Evolutionary conservation across 2,888 invertebrate species (phyloP), one percentile per base, ranked within the genome.

Genomic region (Papilio elwesi): DNA sequence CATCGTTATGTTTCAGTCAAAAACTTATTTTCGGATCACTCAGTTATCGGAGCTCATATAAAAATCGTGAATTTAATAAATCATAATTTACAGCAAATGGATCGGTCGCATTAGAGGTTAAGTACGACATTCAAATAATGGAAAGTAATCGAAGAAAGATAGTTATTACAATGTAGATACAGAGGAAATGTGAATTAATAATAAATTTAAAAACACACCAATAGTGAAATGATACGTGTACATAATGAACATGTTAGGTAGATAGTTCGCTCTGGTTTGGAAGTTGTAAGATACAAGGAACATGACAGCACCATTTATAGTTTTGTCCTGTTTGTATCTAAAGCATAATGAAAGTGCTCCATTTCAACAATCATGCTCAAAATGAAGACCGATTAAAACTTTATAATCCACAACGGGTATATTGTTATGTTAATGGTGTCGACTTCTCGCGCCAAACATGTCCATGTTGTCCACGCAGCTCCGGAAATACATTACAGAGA

Each of bases 151-250:
- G 11, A 48, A 66, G 13, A 43, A 68, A 55, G 79, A 77, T 83
- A 83, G 85, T 82, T 82, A 82, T 77, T 80, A 81, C 62, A 70
- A 74, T 75, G 74, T 76, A 77, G 78, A 76, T 75, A 79, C 82
- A 82, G 75, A 75, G 76, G 72, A 70, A 75, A 77, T 74, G 78
- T 80, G 77, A 81, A 26, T 26, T 26, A 82, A 82, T 82, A 84
- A 85, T 83, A 81, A 85, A 80, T 72, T 55, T 62, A 48, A 76
- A 81, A 78, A 79, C 78, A 80, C 78, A 80, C 74, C 78, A 78
- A 81, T 81, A 83, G 76, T 74, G 77, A 80, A 80, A 79, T 77
- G 71, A 76, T 79, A 76, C n/a, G 76, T 77, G 76, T 80, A 78
- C 75, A 77, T 70, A 74, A 71, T 77, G 74, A 71, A 73, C 73